Conservation (phyloP, 2,113 vertebrate species). For the Brevimyrus niger region DNA sequence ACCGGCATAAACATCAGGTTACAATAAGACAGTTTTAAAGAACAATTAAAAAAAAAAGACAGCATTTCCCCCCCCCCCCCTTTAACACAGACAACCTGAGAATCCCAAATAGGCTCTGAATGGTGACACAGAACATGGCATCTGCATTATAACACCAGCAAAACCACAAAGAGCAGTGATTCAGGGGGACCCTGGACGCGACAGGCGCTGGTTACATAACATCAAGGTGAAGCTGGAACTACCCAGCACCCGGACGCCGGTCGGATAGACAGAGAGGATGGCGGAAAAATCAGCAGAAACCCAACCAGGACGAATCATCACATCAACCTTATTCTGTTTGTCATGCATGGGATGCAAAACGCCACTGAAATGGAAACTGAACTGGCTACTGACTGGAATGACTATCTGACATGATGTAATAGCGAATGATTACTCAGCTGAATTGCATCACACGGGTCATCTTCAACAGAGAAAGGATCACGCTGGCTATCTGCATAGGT, state of each 20-base stretch:
- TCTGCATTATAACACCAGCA: neutral
- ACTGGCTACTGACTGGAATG: conserved; percentile 10
- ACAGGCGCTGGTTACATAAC: neutral
- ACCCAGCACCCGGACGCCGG: neutral
- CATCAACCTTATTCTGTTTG: neutral
- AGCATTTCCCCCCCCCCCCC: neutral
- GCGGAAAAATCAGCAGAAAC: neutral
- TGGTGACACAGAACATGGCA: neutral
- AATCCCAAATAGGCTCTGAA: neutral
- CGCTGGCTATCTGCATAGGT: neutral
- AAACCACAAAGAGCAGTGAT: neutral
- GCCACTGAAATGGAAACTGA: neutral
- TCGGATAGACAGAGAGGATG: neutral
- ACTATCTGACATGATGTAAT: neutral
- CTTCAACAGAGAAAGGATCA: neutral
- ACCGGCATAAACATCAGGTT: neutral
- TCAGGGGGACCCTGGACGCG: neutral
- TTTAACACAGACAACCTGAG: neutral
- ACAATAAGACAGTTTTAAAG: neutral
- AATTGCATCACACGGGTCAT: neutral
- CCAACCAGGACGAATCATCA: neutral
- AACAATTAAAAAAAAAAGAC: neutral
- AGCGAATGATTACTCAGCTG: conserved; percentile 11
- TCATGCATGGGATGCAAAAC: neutral
- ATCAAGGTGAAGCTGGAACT: neutral